Conservation (phyloP, 2,113 vertebrate species). For the Mastomys natalensis region DNA sequence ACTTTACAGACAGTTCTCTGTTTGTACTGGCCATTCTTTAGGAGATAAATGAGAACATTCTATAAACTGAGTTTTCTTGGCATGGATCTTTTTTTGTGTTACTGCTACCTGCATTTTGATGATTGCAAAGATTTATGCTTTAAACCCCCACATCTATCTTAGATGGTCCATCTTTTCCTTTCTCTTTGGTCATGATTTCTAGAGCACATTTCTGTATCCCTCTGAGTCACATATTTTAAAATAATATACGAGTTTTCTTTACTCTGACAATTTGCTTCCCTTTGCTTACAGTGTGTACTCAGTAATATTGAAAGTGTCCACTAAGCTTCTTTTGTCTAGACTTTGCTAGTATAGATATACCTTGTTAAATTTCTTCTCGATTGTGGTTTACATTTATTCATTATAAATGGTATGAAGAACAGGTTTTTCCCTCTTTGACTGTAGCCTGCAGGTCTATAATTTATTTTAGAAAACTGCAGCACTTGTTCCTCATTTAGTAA, state of each 20-base stretch:
- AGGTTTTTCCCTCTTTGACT: not conserved
- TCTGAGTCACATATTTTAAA: conserved; percentile 22
- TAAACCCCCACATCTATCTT: not conserved
- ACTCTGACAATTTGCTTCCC: not conserved
- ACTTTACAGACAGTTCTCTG: not conserved
- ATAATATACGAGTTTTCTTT: not conserved
- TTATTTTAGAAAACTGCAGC: conserved; percentile 1
- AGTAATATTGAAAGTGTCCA: not conserved
- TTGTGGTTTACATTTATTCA: not conserved
- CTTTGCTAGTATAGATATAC: not conserved
- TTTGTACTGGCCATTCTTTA: not conserved
- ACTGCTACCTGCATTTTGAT: not conserved
- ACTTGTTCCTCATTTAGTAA: not conserved
- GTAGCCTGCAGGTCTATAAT: not conserved
- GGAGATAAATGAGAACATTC: not conserved
- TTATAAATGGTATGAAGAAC: not conserved
- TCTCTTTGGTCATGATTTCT: not conserved
- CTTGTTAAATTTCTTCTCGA: not conserved
- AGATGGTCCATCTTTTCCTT: not conserved
- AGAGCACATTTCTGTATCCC: not conserved
- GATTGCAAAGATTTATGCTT: not conserved
- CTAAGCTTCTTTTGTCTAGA: not conserved
- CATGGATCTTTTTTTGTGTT: not conserved
- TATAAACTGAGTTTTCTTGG: not conserved
- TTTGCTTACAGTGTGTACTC: not conserved